Base-by-base conservation (phyloP, 2,888 invertebrate genomes). In the Bombyx huttoni region DNA sequence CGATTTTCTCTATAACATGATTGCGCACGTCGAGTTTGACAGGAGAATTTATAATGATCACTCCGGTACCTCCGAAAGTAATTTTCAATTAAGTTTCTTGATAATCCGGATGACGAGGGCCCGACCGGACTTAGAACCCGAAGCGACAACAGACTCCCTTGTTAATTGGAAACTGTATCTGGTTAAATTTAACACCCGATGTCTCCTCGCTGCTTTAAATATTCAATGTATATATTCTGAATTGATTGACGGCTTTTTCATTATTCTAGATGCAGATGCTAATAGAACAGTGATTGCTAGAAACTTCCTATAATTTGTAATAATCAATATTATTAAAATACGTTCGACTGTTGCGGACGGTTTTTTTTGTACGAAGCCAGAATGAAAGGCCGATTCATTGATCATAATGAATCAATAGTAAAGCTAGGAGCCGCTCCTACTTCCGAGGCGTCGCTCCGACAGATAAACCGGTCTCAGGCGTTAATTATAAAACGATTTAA, bases 1-100 rank as follows among this genome's bases (percentile, higher is more conserved):
- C 70, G 64, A 66, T 71, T 74, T 72, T 67, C 70, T 67, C 63
- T 62, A 65, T 63, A 66, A 61, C 65, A 61, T 61, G 62, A 62
- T 59, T 58, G 59, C 61, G 56, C 57, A 48, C 66, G 65, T 73
- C 70, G 64, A 64, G 69, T 71, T 70, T 78, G 79, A 78, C 78
- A 74, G 68, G 67, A 67, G 78, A 80, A 78, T 76, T 78, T 80
- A 78, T 75, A 78, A 75, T 76, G 73, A 78, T 76, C 75, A 71
- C 64, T 64, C 68, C 67, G 59, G 69, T 69, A 73, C 66, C 75
- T 69, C 77, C 81, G 73, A 83, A 83, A 81, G 80, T 83, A 79
- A 80, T 83, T 82, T 83, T 80, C 81, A 83, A 85, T 85, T 82
- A 84, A 78, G 70, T 78, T 78, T 77, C 78, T 81, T 75, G 75